Conservation (phyloP, 2,888 invertebrate genomes). For the Mesorhabditis spiculigera region DNA sequence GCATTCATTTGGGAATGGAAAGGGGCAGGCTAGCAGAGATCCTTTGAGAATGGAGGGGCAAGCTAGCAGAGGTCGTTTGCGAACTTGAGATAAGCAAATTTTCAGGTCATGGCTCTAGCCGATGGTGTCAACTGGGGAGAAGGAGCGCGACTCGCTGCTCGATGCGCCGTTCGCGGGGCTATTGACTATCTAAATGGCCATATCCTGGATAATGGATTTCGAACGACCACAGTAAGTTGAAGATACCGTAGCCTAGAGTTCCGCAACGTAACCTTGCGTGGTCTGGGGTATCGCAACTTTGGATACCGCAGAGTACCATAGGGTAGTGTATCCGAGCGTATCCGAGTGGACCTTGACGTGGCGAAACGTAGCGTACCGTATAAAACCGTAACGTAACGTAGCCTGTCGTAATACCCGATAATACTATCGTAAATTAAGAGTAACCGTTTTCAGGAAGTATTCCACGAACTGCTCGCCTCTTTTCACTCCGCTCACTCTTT, state of each 20-base stretch:
- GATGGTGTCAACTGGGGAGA: constrained; percentile 91
- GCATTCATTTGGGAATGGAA: no score
- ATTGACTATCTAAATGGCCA: constrained; percentile 73
- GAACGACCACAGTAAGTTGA: constrained; percentile 37
- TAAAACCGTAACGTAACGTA: not conserved
- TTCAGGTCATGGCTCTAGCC: constrained; percentile 72
- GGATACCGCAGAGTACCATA: not conserved
- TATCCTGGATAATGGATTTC: constrained; percentile 30
- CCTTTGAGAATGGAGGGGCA: no score
- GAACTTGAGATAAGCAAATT: no score
- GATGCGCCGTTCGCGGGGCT: constrained; percentile 78
- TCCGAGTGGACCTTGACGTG: no score
- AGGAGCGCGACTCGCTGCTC: constrained; percentile 66
- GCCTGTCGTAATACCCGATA: no score
- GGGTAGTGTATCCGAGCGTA: no score
- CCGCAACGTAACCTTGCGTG: no score
- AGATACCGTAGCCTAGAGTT: no score
- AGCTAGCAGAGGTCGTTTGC: no score
- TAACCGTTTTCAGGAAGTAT: constrained; percentile 68
- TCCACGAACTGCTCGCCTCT: constrained; percentile 74
- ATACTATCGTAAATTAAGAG: no score
- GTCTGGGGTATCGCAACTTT: not conserved
- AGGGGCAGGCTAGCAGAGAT: no score
- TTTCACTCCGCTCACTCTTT: constrained; percentile 81
- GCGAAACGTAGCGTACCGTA: no score